Evolutionary conservation across 2,888 invertebrate genomes (phyloP).

Genomic region (Sericinus montela): DNA sequence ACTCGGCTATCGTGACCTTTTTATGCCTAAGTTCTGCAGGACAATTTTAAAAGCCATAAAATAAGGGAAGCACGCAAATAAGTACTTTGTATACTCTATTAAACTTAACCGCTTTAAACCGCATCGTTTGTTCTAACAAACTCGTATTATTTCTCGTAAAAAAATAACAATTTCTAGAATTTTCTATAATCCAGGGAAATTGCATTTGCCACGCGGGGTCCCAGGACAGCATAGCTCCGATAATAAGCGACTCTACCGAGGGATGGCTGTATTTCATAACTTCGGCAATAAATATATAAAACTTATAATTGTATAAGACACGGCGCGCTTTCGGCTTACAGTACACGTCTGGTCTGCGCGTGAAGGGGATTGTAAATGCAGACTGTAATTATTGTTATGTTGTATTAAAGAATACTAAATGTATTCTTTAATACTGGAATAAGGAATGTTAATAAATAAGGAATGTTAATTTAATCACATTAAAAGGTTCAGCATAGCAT

Average conservation of each 20-base stretch:
- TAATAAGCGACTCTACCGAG: background rate
- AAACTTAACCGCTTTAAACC: too few relatives aligned
- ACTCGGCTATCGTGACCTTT: too few relatives aligned
- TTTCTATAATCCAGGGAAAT: slow-evolving; percentile 9
- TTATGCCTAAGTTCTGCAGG: too few relatives aligned
- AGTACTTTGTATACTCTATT: too few relatives aligned
- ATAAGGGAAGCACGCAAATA: too few relatives aligned
- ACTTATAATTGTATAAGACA: slow-evolving; percentile 13
- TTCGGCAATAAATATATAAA: slow-evolving; percentile 14
- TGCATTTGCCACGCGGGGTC: slow-evolving; percentile 2
- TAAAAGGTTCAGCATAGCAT: too few relatives aligned
- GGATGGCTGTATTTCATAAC: slow-evolving; percentile 4
- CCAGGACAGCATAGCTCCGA: background rate
- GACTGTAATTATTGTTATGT: background rate
- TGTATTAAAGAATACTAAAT: too few relatives aligned
- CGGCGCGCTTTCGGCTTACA: background rate
- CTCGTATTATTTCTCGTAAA: background rate
- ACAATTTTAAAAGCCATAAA: too few relatives aligned
- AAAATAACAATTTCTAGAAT: background rate
- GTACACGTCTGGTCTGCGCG: slow-evolving; percentile 6
- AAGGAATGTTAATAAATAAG: too few relatives aligned
- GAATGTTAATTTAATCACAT: too few relatives aligned
- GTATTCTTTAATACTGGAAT: too few relatives aligned
- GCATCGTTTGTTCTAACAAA: too few relatives aligned
- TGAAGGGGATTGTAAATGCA: background rate